Base-by-base conservation (phyloP, 2,888 invertebrate genomes). In the Zeuzera pyrina region DNA sequence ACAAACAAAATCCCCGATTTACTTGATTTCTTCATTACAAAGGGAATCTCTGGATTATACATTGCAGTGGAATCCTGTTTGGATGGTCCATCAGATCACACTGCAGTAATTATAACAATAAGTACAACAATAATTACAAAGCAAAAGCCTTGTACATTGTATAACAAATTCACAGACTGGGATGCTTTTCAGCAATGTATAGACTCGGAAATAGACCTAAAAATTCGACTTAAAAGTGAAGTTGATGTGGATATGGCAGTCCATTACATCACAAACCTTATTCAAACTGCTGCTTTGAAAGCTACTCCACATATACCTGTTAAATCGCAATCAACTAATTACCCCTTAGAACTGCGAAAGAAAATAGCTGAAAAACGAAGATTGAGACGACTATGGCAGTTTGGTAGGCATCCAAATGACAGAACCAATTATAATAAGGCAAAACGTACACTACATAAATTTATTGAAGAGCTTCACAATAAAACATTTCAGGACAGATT, bases 1-100 rank as follows among this genome's bases (percentile, higher is more conserved):
- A 16, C 34, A 7, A 31, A 38, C 1, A 45, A 37, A 36, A 24
- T 28, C 1, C 43, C 46, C 1, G 45, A 52, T 21, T 19, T 47
- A 0, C 6, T 48, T 2, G 46, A 52, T 16, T 48, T 52, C 24
- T 48, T 42, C 11, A 12, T 47, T 2, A 22, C 12, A 3, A 41
- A 32, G 12, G 33, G 34, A 1, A 16, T 39, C n/a, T 26, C 16
- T 1, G n/a, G 15, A 3, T n/a, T 22, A 1, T 37, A 29, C 12
- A 8, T 14, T 8, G 13, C 8, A 2, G n/a, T 25, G 1, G 24
- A 37, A 14, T 28, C 34, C 1, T 23, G 29, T 16, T 24, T 30
- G 1, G 39, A 37, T 27, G 21, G 30, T 3, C 24, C 30, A 5
- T 37, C 39, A 5, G 36, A 40, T 21, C 39, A 42, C 21, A 29